Base-by-base conservation (phyloP, 2,797 vertebrate genomes). In the Pseudomugil tenellus region DNA sequence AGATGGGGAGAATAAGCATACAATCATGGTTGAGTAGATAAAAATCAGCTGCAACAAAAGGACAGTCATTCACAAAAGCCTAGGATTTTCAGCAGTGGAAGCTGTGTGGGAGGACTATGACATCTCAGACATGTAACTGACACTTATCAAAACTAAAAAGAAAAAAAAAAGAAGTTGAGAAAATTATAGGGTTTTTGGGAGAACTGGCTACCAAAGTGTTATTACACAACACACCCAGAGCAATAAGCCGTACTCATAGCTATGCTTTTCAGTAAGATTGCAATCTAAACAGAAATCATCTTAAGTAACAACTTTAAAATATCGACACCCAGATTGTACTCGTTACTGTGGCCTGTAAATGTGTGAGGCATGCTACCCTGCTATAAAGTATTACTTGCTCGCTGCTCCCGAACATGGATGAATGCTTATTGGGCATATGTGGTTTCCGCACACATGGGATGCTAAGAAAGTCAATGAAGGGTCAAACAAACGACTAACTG, bases 51-150 rank as follows among this genome's bases (percentile, higher is more conserved):
- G 60, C 55, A 81, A 87, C 83, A 88, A 88, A 76, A 66, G 75
- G 21, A 58, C 63, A 83, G 63, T 84, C 79, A 85, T 87, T 87
- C 81, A 86, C 63, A 84, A 84, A 89, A 77, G 81, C 74, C 83
- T 92, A 83, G 87, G 84, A 92, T 89, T 85, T 90, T 78, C 70
- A 74, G 80, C 81, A 62, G 74, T 41, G 76, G 65, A 72, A 70
- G 68, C 65, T 66, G 60, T 53, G 59, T 61, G 74, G 73, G 80
- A 86, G 67, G 84, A 82, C 72, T 67, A 68, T 65, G 86, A 87
- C 76, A 75, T 75, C 62, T 75, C 35, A 64, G 54, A 60, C 66
- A 49, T 67, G 66, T 41, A 68, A 64, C 63, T 37, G 52, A 70
- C 63, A 75, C 52, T 72, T 56, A 58, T 60, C 39, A 46, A 39